These are phyloP conservation scores for Marisa cornuarietis DNA, from an alignment of 1,140 invertebrate genomes.

Conservation along the genomic window DNA sequence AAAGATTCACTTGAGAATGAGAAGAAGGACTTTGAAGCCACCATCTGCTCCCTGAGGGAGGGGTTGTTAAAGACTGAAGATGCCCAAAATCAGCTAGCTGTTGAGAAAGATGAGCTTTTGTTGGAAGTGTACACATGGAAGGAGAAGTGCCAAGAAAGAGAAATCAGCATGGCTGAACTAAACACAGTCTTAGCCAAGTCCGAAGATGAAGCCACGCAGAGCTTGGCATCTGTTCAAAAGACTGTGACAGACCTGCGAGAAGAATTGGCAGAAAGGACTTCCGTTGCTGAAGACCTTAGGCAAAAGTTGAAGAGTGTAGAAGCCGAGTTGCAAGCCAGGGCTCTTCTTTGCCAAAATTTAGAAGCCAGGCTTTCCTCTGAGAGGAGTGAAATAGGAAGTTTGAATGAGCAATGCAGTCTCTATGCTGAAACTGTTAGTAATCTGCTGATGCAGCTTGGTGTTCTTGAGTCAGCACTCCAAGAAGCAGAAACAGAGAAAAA, in stretches of 20 bases:
- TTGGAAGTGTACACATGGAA: neutral
- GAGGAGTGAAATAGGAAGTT: neutral
- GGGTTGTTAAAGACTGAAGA: neutral
- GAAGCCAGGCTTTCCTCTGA: neutral
- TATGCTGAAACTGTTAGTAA: neutral
- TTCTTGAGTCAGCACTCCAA: slow-evolving; percentile 9
- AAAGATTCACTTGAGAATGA: neutral
- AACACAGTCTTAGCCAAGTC: neutral
- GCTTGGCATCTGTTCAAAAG: neutral
- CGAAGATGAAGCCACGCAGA: neutral
- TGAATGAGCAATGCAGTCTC: neutral
- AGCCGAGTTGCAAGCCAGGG: neutral
- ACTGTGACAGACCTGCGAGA: neutral
- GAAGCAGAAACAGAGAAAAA: slow-evolving; percentile 5
- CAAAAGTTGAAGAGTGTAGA: neutral
- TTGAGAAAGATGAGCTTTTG: neutral
- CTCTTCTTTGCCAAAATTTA: neutral
- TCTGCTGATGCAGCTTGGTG: slow-evolving; percentile 1
- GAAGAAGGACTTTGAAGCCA: neutral
- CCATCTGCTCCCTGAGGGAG: neutral
- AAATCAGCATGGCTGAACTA: neutral
- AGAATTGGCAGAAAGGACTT: neutral
- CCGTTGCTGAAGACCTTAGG: neutral
- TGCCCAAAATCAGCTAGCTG: neutral
- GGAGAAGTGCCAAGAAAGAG: neutral